A percentile compares a stretch with the other conserved stretches of the same genome.
These are phyloP conservation scores for Stenotaenia linearis DNA, from an alignment of 2,888 invertebrate genomes.

Conservation along the genomic window DNA sequence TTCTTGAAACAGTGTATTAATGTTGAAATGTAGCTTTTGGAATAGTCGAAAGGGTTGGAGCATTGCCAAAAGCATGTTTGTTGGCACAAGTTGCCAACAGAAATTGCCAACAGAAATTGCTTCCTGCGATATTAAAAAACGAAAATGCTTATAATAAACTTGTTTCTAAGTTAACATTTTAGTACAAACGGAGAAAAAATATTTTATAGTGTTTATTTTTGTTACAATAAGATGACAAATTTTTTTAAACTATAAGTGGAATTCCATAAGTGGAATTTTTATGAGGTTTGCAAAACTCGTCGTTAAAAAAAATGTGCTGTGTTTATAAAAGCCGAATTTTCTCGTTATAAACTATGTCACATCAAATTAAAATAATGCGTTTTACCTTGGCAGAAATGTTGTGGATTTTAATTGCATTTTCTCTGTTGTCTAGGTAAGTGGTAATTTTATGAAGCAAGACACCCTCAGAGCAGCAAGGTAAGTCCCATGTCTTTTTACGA, in stretches of 20 bases:
- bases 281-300: not conserved
- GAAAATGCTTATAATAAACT: not conserved
- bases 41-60: not conserved
- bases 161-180: not conserved
- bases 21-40: not conserved
- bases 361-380: constrained; percentile 21
- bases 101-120: constrained; percentile 16
- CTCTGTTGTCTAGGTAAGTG: constrained; percentile 23
- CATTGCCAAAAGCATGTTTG: not conserved
- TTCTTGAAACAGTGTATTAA: not conserved
- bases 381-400: constrained; percentile 15
- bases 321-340: not conserved
- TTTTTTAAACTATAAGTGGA: not conserved
- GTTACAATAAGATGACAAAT: no score
- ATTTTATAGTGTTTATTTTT: not conserved
- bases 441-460: constrained; percentile 26
- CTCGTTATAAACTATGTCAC: not conserved
- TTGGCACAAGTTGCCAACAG: not conserved
- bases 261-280: not conserved
- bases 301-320: not conserved
- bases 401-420: constrained; percentile 26
- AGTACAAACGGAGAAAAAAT: not conserved
- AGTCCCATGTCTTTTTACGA: constrained; percentile 26
- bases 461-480: constrained; percentile 23
- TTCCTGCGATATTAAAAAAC: not conserved